These are phyloP conservation scores for Oxyteleia sp. DNA, from an alignment of 2,888 invertebrate species.

Conservation along the genomic window DNA sequence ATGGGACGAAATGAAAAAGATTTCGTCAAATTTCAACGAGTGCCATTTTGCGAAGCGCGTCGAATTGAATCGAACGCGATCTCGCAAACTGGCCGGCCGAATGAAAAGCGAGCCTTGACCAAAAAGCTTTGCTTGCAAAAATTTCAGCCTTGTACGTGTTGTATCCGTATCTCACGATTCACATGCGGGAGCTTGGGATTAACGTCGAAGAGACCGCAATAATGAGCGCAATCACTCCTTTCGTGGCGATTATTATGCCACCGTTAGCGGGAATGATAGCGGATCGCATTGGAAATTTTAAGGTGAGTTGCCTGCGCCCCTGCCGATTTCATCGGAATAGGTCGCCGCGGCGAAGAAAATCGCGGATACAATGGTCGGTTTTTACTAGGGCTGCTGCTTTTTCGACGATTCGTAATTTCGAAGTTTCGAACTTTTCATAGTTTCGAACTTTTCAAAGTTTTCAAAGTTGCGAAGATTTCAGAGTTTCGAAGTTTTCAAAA, in stretches of 20 bases:
- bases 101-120: neutral
- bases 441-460: no score
- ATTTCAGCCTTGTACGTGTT: constrained; percentile 91
- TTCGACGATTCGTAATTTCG: no score
- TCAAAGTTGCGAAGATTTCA: no score
- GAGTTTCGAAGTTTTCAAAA: no score
- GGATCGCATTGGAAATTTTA: constrained; percentile 94
- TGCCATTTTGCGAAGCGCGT: neutral
- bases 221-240: constrained; percentile 93
- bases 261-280: constrained; percentile 93
- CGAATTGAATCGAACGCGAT: no score
- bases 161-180: constrained; percentile 93
- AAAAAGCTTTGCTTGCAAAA: constrained; percentile 15
- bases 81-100: neutral
- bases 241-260: constrained; percentile 93
- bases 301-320: constrained; percentile 88
- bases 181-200: constrained; percentile 93
- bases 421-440: no score
- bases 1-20: neutral
- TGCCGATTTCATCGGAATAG: neutral
- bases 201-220: constrained; percentile 94
- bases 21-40: constrained; percentile 4
- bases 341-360: no score
- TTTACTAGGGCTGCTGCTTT: no score
- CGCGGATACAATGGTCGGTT: no score